phyloP scores from a whole-genome alignment of 2,888 invertebrate species.

The Ennomos erosarius region DNA sequence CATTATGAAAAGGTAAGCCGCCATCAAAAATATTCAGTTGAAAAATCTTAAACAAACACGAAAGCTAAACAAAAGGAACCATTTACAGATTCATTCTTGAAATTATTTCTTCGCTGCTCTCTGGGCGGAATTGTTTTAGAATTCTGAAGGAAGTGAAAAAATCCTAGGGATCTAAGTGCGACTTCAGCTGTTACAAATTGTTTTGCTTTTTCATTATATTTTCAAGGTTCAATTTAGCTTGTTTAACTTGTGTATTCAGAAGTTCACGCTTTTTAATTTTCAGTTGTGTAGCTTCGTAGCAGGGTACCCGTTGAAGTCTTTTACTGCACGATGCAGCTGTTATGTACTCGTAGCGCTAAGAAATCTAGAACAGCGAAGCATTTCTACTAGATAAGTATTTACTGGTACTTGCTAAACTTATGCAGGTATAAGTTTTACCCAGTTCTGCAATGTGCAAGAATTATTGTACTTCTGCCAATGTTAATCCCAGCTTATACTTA shows the following conservation, averaged over 20 bases:
- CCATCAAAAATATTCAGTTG: constrained; percentile 38
- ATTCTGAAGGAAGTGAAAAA: constrained; percentile 39
- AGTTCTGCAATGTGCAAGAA: not conserved
- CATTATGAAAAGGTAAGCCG: constrained; percentile 38
- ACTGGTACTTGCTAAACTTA: too few relatives aligned
- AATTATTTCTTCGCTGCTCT: constrained; percentile 43
- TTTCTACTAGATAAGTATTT: not conserved
- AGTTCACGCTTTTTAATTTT: constrained; percentile 28
- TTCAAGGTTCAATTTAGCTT: constrained; percentile 11
- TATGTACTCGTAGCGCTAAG: constrained; percentile 37
- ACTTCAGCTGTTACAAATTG: constrained; percentile 24
- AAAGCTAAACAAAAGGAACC: constrained; percentile 45
- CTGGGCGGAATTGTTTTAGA: constrained; percentile 48
- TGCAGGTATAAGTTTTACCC: too few relatives aligned
- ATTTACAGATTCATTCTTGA: constrained; percentile 46
- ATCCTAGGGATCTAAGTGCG: constrained; percentile 31
- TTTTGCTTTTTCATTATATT: constrained; percentile 7
- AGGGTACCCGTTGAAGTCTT: constrained; percentile 48
- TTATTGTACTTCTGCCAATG: too few relatives aligned
- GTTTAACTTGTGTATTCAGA: constrained; percentile 1
- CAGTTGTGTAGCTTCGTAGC: constrained; percentile 31
- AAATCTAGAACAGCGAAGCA: constrained; percentile 1
- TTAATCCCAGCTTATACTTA: too few relatives aligned
- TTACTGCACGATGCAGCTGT: constrained; percentile 44
- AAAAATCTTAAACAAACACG: constrained; percentile 42